Conservation (phyloP, 2,113 vertebrate genomes). For the Colossoma macropomum region DNA sequence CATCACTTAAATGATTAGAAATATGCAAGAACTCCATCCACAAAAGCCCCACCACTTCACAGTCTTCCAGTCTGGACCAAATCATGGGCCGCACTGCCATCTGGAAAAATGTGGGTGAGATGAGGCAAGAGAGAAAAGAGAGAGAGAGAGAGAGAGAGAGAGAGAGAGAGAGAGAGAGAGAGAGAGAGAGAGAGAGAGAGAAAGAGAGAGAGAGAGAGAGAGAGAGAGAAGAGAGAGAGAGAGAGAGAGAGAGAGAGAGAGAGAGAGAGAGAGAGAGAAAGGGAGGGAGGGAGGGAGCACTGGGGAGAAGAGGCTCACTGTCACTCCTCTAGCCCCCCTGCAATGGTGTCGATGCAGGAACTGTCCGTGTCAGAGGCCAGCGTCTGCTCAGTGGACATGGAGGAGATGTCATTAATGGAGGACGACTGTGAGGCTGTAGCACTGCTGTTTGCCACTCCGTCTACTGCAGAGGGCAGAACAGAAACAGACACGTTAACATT, state of each 20-base stretch:
- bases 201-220: conserved; percentile 24
- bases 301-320: conserved; percentile 73
- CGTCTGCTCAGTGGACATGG: conserved; percentile 98
- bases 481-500: conserved; percentile 8
- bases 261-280: conserved; percentile 28
- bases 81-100: conserved; percentile 7
- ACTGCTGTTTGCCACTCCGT: conserved; percentile 86
- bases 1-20: background rate
- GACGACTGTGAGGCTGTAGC: conserved; percentile 93
- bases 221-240: background rate
- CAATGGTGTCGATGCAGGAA: conserved; percentile 94
- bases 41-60: background rate
- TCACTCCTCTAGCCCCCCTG: conserved; percentile 91
- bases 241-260: background rate
- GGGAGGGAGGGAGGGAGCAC: background rate
- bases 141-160: conserved; percentile 13
- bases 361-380: conserved; percentile 99
- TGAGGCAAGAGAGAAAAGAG: background rate
- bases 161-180: conserved; percentile 18
- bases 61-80: conserved; percentile 7
- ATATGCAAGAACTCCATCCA: background rate
- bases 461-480: conserved; percentile 77
- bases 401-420: conserved; percentile 97
- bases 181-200: conserved; percentile 2
- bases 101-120: conserved; percentile 27